Evolutionary conservation across 2,888 invertebrate species (phyloP).

Genomic region (Harpalus rufipes): DNA sequence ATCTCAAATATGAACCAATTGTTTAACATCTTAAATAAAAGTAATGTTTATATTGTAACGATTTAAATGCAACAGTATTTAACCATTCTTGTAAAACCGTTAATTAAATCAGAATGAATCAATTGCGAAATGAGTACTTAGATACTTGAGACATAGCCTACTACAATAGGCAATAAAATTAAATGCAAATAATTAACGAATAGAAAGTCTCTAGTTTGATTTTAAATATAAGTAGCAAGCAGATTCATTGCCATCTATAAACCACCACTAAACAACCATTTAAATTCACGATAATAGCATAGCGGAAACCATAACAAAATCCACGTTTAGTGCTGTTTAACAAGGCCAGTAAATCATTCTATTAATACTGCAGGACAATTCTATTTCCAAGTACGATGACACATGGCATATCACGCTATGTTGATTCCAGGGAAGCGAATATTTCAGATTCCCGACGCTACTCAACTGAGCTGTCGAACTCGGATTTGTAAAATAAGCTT

Average conservation of each 20-base stretch:
- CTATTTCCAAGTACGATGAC: conserved; percentile 38
- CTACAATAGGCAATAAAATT: not conserved
- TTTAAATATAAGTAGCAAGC: not conserved
- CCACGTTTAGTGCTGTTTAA: conserved; percentile 36
- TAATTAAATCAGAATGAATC: too few relatives aligned
- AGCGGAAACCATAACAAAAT: conserved; percentile 49
- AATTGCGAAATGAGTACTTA: not conserved
- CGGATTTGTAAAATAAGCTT: conserved; percentile 66
- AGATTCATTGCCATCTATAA: not conserved
- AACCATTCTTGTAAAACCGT: too few relatives aligned
- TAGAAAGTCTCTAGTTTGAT: not conserved
- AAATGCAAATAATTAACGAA: not conserved
- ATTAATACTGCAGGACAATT: not conserved
- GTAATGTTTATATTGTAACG: too few relatives aligned
- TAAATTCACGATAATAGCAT: conserved; percentile 20
- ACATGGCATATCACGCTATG: conserved; percentile 60
- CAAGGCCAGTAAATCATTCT: conserved; percentile 26
- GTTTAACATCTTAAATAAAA: too few relatives aligned
- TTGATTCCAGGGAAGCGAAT: conserved; percentile 38
- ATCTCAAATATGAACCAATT: too few relatives aligned
- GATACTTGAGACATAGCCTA: not conserved
- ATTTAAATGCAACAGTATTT: too few relatives aligned
- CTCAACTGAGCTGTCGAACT: conserved; percentile 63
- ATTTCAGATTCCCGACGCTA: conserved; percentile 54
- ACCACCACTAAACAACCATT: not conserved